phyloP scores from a whole-genome alignment of 1,140 invertebrate species.

The Andrena cerasifolii region DNA sequence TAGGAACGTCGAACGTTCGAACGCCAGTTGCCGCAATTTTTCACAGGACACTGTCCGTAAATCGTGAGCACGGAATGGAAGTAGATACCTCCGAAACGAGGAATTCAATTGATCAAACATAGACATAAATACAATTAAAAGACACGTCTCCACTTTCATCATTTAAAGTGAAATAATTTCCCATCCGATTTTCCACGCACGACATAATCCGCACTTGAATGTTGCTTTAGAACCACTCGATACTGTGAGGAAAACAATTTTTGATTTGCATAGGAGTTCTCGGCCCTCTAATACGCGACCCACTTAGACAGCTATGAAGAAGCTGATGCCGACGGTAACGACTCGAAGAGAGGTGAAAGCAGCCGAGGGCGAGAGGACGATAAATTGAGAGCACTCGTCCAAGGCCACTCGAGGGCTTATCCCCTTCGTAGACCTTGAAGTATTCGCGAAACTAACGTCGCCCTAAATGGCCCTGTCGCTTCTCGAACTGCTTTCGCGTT shows the following conservation, averaged over 20 bases:
- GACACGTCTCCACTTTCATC: too few relatives aligned
- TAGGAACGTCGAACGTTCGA: not conserved
- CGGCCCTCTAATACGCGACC: constrained; percentile 1
- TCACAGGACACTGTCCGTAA: too few relatives aligned
- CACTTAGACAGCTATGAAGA: not conserved
- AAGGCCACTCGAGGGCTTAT: constrained; percentile 16
- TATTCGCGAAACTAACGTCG: constrained; percentile 30
- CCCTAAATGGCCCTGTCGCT: not conserved
- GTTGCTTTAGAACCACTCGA: too few relatives aligned
- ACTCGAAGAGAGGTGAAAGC: not conserved
- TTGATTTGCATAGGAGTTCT: not conserved
- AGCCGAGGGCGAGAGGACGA: constrained; percentile 9
- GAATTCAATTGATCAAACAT: too few relatives aligned
- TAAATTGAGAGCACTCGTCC: constrained; percentile 36
- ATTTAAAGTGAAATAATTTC: too few relatives aligned
- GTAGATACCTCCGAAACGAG: too few relatives aligned
- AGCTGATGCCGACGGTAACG: constrained; percentile 19
- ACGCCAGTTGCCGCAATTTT: not conserved
- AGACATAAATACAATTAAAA: too few relatives aligned
- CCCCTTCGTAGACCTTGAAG: not conserved
- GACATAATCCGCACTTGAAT: too few relatives aligned
- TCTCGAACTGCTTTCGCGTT: constrained; percentile 21
- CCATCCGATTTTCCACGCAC: too few relatives aligned
- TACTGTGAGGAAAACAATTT: not conserved
- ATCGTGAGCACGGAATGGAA: too few relatives aligned